Conservation (phyloP, 2,888 invertebrate species). For the Sepioteuthis lessoniana region DNA sequence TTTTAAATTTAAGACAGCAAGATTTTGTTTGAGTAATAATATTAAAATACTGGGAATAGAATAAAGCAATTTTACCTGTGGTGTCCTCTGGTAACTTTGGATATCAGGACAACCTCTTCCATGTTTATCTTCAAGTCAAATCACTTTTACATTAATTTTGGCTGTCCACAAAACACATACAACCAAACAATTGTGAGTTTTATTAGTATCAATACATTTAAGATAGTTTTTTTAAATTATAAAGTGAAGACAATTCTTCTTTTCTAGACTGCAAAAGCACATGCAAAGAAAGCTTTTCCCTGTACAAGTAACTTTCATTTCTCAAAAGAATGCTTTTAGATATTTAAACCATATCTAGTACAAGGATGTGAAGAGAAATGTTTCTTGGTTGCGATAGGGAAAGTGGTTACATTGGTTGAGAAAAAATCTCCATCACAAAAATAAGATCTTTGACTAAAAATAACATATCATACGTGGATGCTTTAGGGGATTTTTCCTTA, state of each 20-base stretch:
- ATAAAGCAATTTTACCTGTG: no score
- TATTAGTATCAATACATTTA: no score
- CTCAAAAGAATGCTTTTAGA: background rate
- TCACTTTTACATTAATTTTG: no score
- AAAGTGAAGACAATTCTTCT: background rate
- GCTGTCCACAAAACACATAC: no score
- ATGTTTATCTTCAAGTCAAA: no score
- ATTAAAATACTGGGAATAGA: no score
- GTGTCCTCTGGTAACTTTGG: no score
- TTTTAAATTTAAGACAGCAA: no score
- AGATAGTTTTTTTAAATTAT: no score
- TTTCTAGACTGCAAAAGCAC: background rate
- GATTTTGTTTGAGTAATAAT: no score
- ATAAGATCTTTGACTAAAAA: background rate
- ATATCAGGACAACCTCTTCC: no score
- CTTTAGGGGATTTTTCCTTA: background rate
- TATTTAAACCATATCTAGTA: background rate
- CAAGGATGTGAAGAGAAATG: background rate
- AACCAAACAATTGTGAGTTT: no score
- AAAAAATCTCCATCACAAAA: background rate
- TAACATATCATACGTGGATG: background rate
- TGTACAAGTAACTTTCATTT: background rate
- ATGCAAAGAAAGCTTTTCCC: background rate
- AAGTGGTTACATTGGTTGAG: background rate
- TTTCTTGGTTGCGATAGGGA: background rate